Evolutionary conservation across 1,140 invertebrate genomes (phyloP), one percentile per base, ranked within the genome.

Genomic region (Sinella curviseta): DNA sequence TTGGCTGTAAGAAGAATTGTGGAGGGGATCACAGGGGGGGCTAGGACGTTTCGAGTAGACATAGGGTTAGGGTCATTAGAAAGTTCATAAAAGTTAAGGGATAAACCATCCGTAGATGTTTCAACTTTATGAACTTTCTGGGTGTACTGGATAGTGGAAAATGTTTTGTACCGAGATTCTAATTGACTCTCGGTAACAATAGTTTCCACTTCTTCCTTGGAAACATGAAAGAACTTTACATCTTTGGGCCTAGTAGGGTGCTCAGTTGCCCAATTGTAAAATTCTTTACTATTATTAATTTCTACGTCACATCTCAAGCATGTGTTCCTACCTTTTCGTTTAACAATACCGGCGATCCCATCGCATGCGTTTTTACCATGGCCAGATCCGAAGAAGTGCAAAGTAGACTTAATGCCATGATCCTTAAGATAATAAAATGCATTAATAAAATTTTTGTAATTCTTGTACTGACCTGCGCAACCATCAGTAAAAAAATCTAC

Each of bases 311-410:
- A 12, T n/a, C 26, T 4, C 24, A 65, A 65, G 26, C 57, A 65
- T 65, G 57, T n/a, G 4, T 16, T n/a, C 24, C 57, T 65, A 14
- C 8, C 57, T n/a, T 16, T 26, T n/a, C 57, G 57, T 26, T 65
- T 65, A 12, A 65, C 57, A 4, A n/a, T 65, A 4, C 57, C 57
- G 26, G 57, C 57, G 4, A 26, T 26, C 24, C 8, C 57, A 65
- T 65, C 57, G 24, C 57, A 65, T 17, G 26, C 14, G 26, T 65
- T 65, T 65, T 65, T 65, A 26, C 57, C 57, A 65, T 65, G 57
- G 3, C 57, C 57, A 26, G 57, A 65, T 26, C 57, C 24, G 24
- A 65, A 65, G 16, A 65, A 65, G 4, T 65, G 57, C 57, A 14
- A 65, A 8, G 14, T 65, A 26, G 14, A 65, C 8, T 26, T 14